Evolutionary conservation across 1,140 invertebrate genomes (phyloP).

Genomic region (Drosophila serrata): DNA sequence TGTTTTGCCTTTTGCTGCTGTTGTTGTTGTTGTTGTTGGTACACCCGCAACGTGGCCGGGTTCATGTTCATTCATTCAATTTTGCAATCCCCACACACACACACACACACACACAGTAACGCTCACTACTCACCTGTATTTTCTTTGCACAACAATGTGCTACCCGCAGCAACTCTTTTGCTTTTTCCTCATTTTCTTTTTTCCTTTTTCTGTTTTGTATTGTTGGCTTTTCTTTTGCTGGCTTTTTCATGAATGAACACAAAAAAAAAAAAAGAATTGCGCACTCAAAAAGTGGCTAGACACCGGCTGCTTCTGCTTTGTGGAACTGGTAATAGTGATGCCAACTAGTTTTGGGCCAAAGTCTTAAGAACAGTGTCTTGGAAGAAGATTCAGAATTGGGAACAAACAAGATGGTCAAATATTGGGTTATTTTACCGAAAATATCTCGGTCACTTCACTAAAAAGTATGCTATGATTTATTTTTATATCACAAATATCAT

Average conservation of each 20-base stretch:
- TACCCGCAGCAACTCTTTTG: constrained; percentile 62
- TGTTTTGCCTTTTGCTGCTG: constrained; percentile 1
- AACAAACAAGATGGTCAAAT: not conserved
- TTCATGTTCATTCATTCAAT: constrained; percentile 61
- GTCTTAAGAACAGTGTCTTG: not conserved
- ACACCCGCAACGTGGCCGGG: constrained; percentile 48
- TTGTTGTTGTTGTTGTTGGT: constrained; percentile 15
- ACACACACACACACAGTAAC: not conserved
- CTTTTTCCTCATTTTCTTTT: constrained; percentile 6
- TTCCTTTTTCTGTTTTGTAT: constrained; percentile 5
- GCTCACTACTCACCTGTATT: constrained; percentile 28
- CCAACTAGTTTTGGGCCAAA: constrained; percentile 11
- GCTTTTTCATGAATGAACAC: constrained; percentile 64
- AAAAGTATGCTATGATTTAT: not conserved
- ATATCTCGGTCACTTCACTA: not conserved
- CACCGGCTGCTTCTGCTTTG: constrained; percentile 13
- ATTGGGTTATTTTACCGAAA: not conserved
- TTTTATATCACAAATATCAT: not conserved
- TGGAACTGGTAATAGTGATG: constrained; percentile 15
- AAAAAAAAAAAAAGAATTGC: constrained; percentile 48
- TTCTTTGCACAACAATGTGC: constrained; percentile 48
- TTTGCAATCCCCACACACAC: constrained; percentile 36
- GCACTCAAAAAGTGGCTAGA: constrained; percentile 48
- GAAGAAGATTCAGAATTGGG: not conserved
- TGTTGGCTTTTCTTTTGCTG: constrained; percentile 20